These are phyloP conservation scores for Cebidichthys violaceus DNA, from an alignment of 2,113 vertebrate species.

Conservation along the genomic window DNA sequence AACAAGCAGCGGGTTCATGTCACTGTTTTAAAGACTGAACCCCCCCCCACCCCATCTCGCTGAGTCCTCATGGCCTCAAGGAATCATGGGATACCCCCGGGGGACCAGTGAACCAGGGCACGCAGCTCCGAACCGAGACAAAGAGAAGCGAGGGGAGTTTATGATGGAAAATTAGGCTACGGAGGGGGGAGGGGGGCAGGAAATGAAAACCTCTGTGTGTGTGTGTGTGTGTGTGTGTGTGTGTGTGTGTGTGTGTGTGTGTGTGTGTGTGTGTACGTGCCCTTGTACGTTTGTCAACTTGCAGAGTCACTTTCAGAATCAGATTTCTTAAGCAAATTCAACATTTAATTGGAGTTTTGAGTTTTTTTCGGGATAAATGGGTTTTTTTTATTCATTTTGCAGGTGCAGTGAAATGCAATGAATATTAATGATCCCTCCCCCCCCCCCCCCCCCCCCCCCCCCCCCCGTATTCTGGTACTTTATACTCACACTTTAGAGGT, in stretches of 20 bases:
- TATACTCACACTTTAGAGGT: no score
- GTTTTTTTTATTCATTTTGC: no score
- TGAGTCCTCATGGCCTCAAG: neutral
- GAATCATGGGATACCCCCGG: slow-evolving; percentile 16
- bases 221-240: neutral
- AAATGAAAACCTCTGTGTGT: neutral
- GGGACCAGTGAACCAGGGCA: slow-evolving; percentile 26
- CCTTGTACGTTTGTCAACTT: no score
- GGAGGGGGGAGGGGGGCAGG: neutral
- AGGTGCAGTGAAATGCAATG: no score
- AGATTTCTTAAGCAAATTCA: neutral
- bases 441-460: no score
- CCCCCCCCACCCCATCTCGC: neutral
- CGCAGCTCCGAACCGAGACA: slow-evolving; percentile 6
- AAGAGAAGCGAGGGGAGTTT: slow-evolving; percentile 19
- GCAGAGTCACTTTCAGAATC: neutral
- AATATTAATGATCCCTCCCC: no score
- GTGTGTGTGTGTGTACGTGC: neutral
- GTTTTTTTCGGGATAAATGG: neutral
- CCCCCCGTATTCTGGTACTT: no score
- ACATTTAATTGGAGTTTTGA: no score
- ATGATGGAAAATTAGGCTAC: slow-evolving; percentile 37
- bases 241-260: no score
- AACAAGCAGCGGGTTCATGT: neutral
- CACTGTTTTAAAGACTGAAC: neutral